Evolutionary conservation across 2,888 invertebrate genomes (phyloP).

Genomic region (Drosophila hamatofila): DNA sequence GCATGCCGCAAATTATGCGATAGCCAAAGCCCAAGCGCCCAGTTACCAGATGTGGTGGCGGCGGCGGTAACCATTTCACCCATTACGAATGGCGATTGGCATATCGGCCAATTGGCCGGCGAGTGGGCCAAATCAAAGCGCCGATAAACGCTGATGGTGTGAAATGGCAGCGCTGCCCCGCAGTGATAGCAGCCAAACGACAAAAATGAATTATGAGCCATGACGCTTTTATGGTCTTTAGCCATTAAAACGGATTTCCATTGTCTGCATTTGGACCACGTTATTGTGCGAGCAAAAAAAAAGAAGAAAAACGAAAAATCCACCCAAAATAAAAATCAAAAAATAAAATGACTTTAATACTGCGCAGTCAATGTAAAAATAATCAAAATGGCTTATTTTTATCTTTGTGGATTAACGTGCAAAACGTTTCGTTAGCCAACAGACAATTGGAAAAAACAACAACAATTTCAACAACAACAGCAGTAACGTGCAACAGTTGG

Average conservation of each 20-base stretch:
- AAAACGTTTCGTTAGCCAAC: conserved; percentile 30
- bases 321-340: conserved; percentile 37
- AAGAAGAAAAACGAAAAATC: conserved; percentile 29
- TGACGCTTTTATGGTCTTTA: conserved; percentile 72
- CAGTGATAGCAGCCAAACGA: conserved; percentile 43
- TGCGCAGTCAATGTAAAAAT: conserved; percentile 53
- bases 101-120: conserved; percentile 65
- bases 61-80: conserved; percentile 49
- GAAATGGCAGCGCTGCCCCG: conserved; percentile 63
- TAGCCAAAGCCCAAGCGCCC: conserved; percentile 8
- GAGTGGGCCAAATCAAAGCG: conserved; percentile 62
- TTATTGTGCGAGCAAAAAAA: conserved; percentile 31
- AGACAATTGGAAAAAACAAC: conserved; percentile 36
- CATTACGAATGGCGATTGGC: conserved; percentile 60
- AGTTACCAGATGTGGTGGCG: conserved; percentile 15
- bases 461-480: conserved; percentile 11
- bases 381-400: conserved; percentile 48
- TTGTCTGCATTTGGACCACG: conserved; percentile 56
- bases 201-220: conserved; percentile 73
- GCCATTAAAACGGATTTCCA: conserved; percentile 74
- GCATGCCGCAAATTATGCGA: conserved; percentile 52
- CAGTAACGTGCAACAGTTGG: conserved; percentile 38
- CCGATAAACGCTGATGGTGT: conserved; percentile 72
- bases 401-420: conserved; percentile 34
- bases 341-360: conserved; percentile 13